These are phyloP conservation scores for Brachionus asplanchnoidis DNA, from an alignment of 1,140 invertebrate genomes.

Conservation along the genomic window DNA sequence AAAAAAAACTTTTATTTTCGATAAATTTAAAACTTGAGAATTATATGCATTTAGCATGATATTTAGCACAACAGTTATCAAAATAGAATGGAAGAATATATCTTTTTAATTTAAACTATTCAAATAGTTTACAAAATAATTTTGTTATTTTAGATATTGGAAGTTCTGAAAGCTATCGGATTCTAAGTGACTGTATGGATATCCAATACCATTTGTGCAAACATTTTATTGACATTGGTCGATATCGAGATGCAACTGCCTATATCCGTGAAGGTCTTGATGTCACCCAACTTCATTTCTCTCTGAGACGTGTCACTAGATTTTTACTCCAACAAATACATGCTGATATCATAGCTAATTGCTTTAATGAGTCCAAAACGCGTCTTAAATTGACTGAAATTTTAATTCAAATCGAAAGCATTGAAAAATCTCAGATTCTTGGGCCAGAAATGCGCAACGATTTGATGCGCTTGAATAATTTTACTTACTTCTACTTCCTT, in stretches of 20 bases:
- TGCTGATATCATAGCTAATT: conserved; percentile 21
- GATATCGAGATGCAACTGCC: conserved; percentile 18
- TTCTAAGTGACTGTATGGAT: conserved; percentile 13
- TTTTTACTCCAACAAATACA: conserved; percentile 27
- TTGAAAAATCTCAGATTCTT: neutral
- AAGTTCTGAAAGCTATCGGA: conserved; percentile 16
- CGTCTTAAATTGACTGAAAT: neutral
- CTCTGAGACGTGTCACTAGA: neutral
- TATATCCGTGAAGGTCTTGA: conserved; percentile 24
- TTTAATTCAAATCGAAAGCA: neutral
- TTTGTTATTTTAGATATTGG: neutral
- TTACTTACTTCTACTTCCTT: neutral
- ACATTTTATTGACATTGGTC: conserved; percentile 28
- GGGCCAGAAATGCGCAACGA: neutral
- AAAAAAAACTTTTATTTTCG: too few relatives aligned
- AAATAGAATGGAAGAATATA: neutral
- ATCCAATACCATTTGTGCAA: neutral
- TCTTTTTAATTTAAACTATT: neutral
- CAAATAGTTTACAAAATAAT: neutral
- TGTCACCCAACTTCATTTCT: neutral
- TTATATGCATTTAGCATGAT: too few relatives aligned
- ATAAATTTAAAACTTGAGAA: too few relatives aligned
- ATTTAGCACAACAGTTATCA: too few relatives aligned
- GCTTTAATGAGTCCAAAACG: neutral
- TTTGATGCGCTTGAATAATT: conserved; percentile 1